Conservation (phyloP, 2,797 vertebrate genomes). For the Poecilia wingei region DNA sequence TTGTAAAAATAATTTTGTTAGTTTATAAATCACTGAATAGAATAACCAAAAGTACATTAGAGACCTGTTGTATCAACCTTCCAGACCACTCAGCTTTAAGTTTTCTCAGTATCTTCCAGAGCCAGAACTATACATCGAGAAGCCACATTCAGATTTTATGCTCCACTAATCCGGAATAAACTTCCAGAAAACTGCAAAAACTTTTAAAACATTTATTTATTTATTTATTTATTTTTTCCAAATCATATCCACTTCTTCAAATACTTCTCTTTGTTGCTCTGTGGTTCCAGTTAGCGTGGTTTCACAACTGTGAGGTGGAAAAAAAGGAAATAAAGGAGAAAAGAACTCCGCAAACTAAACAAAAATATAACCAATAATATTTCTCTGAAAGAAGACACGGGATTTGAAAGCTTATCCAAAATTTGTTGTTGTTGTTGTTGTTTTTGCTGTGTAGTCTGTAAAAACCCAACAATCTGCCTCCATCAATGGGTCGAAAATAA, state of each 20-base stretch:
- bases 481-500: background rate
- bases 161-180: background rate
- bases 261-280: background rate
- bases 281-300: background rate
- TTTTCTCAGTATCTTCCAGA: background rate
- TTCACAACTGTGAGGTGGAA: background rate
- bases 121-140: background rate
- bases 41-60: too few species aligned
- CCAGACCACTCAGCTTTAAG: too few species aligned
- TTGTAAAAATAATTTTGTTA: too few species aligned
- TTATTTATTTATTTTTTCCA: too few species aligned
- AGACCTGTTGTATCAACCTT: too few species aligned
- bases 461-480: background rate
- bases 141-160: background rate
- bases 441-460: background rate
- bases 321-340: too few species aligned
- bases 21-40: too few species aligned
- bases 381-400: conserved; percentile 51
- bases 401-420: conserved; percentile 56
- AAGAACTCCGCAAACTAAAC: background rate
- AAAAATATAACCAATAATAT: background rate
- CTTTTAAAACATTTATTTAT: too few species aligned
- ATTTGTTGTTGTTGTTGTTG: conserved; percentile 49
- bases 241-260: background rate
- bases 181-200: too few species aligned